phyloP scores from a whole-genome alignment of 2,888 invertebrate genomes.

The Tachina fera region DNA sequence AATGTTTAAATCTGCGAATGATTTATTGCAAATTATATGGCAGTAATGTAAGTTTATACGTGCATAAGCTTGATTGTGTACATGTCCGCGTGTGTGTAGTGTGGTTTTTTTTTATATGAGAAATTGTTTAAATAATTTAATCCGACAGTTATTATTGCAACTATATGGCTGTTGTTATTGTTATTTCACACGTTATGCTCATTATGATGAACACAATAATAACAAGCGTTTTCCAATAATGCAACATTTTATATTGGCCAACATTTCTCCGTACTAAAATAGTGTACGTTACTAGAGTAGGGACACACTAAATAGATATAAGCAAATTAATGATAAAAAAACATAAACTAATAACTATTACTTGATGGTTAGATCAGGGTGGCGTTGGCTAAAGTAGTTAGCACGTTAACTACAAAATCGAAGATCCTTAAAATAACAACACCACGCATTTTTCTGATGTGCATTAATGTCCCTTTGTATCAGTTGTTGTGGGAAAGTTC shows the following conservation, averaged over 20 bases:
- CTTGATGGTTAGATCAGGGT: no score
- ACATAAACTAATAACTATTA: no score
- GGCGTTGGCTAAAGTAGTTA: no score
- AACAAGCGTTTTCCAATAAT: conserved; percentile 11
- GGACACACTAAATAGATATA: no score
- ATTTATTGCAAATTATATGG: conserved; percentile 72
- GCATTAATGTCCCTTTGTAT: no score
- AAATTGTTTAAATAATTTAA: conserved; percentile 77
- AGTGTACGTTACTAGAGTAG: background rate
- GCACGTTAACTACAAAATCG: no score
- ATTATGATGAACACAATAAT: conserved; percentile 70
- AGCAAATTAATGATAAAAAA: no score
- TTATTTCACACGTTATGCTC: conserved; percentile 61
- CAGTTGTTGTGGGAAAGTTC: no score
- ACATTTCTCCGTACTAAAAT: conserved; percentile 10
- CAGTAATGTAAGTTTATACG: conserved; percentile 40
- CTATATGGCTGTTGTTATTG: conserved; percentile 58
- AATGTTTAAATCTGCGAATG: conserved; percentile 73
- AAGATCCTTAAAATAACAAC: no score
- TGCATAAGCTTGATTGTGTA: background rate
- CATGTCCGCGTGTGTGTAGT: conserved; percentile 5
- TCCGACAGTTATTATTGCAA: conserved; percentile 75
- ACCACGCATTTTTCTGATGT: no score
- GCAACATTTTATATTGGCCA: conserved; percentile 12
- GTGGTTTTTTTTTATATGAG: conserved; percentile 46